A percentile compares a stretch with the other conserved stretches of the same genome.
These are phyloP conservation scores for Lordiphosa clarofinis DNA, from an alignment of 1,140 invertebrate species.

Conservation along the genomic window DNA sequence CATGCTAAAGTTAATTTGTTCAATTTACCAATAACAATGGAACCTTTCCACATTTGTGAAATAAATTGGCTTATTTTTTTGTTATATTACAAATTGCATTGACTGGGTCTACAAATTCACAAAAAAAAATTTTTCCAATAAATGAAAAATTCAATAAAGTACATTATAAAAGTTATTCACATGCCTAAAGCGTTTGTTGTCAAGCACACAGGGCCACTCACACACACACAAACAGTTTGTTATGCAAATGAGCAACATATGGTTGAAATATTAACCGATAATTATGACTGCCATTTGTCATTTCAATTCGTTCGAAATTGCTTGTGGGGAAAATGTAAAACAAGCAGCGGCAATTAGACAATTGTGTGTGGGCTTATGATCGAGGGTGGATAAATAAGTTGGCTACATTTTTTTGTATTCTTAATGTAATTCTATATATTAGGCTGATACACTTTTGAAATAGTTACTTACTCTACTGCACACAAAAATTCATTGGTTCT, in stretches of 20 bases:
- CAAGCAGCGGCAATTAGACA: constrained; percentile 37
- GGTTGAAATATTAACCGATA: constrained; percentile 68
- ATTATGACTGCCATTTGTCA: constrained; percentile 71
- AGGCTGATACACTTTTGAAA: too few species aligned
- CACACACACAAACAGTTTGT: constrained; percentile 8
- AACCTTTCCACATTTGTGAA: too few species aligned
- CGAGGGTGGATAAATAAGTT: too few species aligned
- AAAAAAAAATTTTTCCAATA: constrained; percentile 24
- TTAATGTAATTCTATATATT: too few species aligned
- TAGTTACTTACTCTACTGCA: too few species aligned
- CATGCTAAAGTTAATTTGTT: too few species aligned
- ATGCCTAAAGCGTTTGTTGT: constrained; percentile 28
- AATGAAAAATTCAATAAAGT: constrained; percentile 26
- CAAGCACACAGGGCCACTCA: constrained; percentile 4
- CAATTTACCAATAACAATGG: too few species aligned
- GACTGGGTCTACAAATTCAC: constrained; percentile 26
- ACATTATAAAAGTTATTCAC: constrained; percentile 24
- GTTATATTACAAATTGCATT: constrained; percentile 8
- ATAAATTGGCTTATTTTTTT: too few species aligned
- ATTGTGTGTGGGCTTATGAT: too few species aligned
- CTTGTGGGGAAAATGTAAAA: constrained; percentile 31
- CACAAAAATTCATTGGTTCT: too few species aligned
- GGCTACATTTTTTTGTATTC: too few species aligned
- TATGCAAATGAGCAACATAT: constrained; percentile 69
- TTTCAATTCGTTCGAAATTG: constrained; percentile 42